Percentiles rank a stretch among this genome's conserved stretches.
These are phyloP conservation scores for Yponomeuta cagnagella DNA, from an alignment of 2,888 invertebrate species.

Conservation along the genomic window DNA sequence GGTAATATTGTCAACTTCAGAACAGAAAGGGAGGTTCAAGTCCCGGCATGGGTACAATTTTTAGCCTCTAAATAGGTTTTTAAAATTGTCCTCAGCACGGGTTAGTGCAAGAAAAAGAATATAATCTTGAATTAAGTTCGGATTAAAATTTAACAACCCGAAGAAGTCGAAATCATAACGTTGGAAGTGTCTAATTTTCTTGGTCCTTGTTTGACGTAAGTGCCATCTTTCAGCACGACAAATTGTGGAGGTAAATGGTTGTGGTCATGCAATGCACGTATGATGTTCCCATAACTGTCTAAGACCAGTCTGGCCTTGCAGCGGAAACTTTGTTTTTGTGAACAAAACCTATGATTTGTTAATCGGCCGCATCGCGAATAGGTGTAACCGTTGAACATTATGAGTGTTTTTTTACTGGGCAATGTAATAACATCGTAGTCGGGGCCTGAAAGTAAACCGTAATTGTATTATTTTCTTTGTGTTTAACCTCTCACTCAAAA, in stretches of 20 bases:
- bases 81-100: too few species aligned
- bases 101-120: too few species aligned
- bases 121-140: not conserved
- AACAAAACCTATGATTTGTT: not conserved
- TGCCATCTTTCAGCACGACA: conserved; percentile 17
- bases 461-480: too few species aligned
- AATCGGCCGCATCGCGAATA: conserved; percentile 15
- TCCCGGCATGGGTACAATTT: too few species aligned
- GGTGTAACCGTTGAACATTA: conserved; percentile 21
- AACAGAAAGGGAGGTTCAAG: too few species aligned
- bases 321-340: not conserved
- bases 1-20: too few species aligned
- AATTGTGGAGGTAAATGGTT: conserved; percentile 22
- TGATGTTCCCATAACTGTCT: conserved; percentile 17
- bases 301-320: conserved; percentile 19
- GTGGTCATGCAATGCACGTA: conserved; percentile 19
- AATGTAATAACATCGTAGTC: not conserved
- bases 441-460: not conserved
- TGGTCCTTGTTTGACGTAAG: not conserved
- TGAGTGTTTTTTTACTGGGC: conserved; percentile 16
- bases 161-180: not conserved
- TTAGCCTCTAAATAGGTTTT: too few species aligned
- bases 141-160: not conserved
- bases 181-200: not conserved
- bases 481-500: too few species aligned